Base-by-base conservation (phyloP, 2,113 vertebrate genomes). In the Mastomys natalensis region DNA sequence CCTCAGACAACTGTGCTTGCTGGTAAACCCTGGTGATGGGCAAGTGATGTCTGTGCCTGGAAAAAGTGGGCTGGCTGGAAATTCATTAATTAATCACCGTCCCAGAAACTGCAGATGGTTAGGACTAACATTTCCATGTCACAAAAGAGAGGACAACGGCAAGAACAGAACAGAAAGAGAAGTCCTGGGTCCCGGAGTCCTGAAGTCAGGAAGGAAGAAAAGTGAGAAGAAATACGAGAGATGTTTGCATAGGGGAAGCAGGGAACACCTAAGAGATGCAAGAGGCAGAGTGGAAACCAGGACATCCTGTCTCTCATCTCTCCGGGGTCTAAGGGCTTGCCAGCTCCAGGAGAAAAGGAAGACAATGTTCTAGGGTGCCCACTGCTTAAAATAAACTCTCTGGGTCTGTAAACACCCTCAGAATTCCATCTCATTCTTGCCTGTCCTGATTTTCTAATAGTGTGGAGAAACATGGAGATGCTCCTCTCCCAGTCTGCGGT, bases 361-460 rank as follows among this genome's bases (percentile, higher is more conserved):
- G 58, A 84, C 66, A 43, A 76, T 53, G 78, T 77, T 95, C 95
- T 22, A 5, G 74, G 43, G 51, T n/a, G 64, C 94, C 53, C 31
- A 64, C 51, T 88, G 74, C 95, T 92, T 89, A 87, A 96, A 94
- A 95, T 86, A 86, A 89, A 95, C 55, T 45, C 81, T 91, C 48
- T 2, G 5, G 9, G 19, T 45, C 92, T 93, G 40, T 70, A 70
- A 64, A 77, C 45, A 89, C 45, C 78, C 89, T 29, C 0, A 1
- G 66, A 95, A 40, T 70, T 68, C 77, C 29, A 40, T 62, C 53
- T 91, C 26, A 62, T 43, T 76, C 72, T 51, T 1, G 4, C 48
- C 7, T 76, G 77, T 55, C 48, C 66, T 16, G 0, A 88, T 73
- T 84, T 73, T 64, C 77, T 60, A 34, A 31, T 2, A 66, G 40